Base-by-base conservation (phyloP, 2,797 vertebrate species). In the Adrianichthys oophorus region DNA sequence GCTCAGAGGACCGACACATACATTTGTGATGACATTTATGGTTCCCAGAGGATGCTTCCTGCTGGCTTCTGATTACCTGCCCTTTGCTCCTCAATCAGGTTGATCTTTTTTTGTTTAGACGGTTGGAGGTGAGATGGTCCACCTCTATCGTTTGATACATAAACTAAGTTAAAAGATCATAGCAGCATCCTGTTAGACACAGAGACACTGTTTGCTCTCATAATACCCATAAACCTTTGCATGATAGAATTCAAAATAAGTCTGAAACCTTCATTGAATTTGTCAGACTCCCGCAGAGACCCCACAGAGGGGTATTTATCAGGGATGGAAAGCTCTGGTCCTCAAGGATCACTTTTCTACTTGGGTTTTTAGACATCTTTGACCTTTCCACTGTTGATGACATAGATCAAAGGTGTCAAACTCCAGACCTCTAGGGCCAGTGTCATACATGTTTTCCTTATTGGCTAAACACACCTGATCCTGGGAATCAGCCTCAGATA, bases 81-180 rank as follows among this genome's bases (percentile, higher is more conserved):
- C 58, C 41, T 72, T 50, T 61, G 53, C 53, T 50, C 53, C n/a
- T 42, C 12, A 41, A 50, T 21, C 18, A 41, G 32, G 47, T 42
- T 49, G 53, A 41, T 53, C 24, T 61, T 50, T 37, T 37, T 61
- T 61, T 52, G 52, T 60, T 61, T 71, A 13, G 12, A 44, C 13
- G 32, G 26, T 48, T 32, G 50, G 60, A 18, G 21, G 53, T 2
- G 21, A 15, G 16, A 41, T 56, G 48, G 15, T 7, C 52, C 46
- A 23, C 40, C 26, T 46, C 12, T 41, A 8, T 26, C 19, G 48
- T 26, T 47, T 60, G 48, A 45, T 42, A 15, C 43, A 16, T 48
- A 37, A 23, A 42, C 47, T 40, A 6, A 14, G n/a, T 19, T 48
- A 8, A 42, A 59, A 56, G 24, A 29, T 10, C 15, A 14, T 42